These are phyloP conservation scores for Trichogramma pretiosum DNA, from an alignment of 1,140 invertebrate species.

Conservation along the genomic window DNA sequence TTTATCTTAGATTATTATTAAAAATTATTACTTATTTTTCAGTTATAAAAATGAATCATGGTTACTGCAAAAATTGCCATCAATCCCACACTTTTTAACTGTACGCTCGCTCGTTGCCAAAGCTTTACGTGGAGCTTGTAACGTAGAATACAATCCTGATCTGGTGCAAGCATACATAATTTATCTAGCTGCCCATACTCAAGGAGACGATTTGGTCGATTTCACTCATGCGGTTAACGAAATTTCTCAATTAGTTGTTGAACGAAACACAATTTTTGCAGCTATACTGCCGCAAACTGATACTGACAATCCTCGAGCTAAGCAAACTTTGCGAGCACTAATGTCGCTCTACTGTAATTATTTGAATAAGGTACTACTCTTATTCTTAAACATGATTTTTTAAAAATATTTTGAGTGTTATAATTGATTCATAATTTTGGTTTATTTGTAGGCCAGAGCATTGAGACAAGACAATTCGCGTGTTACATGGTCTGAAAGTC, in stretches of 20 bases:
- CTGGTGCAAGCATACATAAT: slow-evolving; percentile 83
- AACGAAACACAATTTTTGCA: slow-evolving; percentile 79
- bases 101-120: slow-evolving; percentile 59
- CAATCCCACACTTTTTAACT: slow-evolving; percentile 61
- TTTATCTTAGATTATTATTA: not conserved
- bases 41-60: slow-evolving; percentile 61
- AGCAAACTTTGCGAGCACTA: slow-evolving; percentile 64
- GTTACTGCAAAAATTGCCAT: slow-evolving; percentile 69
- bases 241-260: slow-evolving; percentile 84
- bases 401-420: not conserved
- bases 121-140: slow-evolving; percentile 71
- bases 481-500: slow-evolving; percentile 56
- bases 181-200: slow-evolving; percentile 70
- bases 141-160: slow-evolving; percentile 79
- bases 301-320: slow-evolving; percentile 42
- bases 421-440: not conserved
- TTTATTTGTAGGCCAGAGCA: slow-evolving; percentile 48
- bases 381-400: not conserved
- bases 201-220: slow-evolving; percentile 55
- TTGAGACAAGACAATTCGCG: slow-evolving; percentile 50
- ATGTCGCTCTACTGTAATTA: slow-evolving; percentile 72
- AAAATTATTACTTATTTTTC: slow-evolving; percentile 14
- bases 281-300: slow-evolving; percentile 66
- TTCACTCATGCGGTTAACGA: slow-evolving; percentile 63
- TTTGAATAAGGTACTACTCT: slow-evolving; percentile 34